phyloP scores from a whole-genome alignment of 2,888 invertebrate species.

The Polydrusus cervinus region DNA sequence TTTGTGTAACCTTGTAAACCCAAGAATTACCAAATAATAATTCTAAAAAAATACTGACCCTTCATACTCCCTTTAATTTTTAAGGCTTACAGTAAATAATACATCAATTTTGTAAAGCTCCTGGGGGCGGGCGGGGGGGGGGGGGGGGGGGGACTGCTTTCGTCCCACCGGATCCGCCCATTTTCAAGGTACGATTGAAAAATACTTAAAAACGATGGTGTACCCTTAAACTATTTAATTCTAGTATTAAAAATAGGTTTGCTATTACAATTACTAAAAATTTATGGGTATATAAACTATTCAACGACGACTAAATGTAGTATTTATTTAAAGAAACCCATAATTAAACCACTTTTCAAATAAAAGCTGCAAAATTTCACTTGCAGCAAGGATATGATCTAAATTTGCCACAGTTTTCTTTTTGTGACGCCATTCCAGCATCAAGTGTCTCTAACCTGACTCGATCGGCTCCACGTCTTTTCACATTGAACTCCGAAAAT shows the following conservation, averaged over 20 bases:
- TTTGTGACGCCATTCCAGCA: constrained; percentile 51
- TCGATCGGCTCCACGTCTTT: constrained; percentile 14
- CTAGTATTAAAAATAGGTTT: not conserved
- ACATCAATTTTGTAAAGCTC: no score
- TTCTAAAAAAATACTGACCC: no score
- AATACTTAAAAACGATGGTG: no score
- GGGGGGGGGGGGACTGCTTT: no score
- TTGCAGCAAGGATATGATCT: constrained; percentile 51
- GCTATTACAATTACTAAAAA: not conserved
- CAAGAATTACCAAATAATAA: no score
- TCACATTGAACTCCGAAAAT: constrained; percentile 16
- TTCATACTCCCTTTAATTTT: no score
- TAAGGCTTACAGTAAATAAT: no score
- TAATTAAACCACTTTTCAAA: constrained; percentile 38
- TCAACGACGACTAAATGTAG: constrained; percentile 1
- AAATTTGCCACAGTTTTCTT: constrained; percentile 53
- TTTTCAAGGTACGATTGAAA: no score
- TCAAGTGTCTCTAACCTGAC: constrained; percentile 51
- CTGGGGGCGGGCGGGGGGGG: no score
- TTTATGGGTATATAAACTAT: constrained; percentile 5
- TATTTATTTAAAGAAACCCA: constrained; percentile 30
- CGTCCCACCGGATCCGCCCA: no score
- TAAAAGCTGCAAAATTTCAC: constrained; percentile 41
- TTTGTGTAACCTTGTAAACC: no score
- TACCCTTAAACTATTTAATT: no score